Evolutionary conservation across 2,797 vertebrate genomes (phyloP), one percentile per base, ranked within the genome.

Genomic region (Malurus leucopterus): DNA sequence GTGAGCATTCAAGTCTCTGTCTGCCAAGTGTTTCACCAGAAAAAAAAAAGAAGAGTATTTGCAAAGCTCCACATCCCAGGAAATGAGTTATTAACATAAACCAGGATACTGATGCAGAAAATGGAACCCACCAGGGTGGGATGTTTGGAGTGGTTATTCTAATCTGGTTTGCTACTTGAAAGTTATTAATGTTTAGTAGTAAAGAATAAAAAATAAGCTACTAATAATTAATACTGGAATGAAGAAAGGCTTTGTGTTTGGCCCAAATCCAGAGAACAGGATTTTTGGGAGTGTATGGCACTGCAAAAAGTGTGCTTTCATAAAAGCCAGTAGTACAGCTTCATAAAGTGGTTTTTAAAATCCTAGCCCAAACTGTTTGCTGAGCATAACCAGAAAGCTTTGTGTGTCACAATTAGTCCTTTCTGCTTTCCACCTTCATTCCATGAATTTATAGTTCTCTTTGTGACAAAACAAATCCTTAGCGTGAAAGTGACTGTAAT

Each of bases 401-500:
- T 91, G 77, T 88, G 77, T 90, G 62, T 90, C 72, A 77, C 81
- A 93, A 77, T 88, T 84, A 71, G 47, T 79, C 29, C 86, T 90
- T 92, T 95, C 86, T 95, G 72, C 65, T 84, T 93, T 75, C 72
- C 78, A 64, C 80, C 81, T 85, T 83, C 65, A 11, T 85, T 84
- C 54, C 65, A 58, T 69, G 81, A 86, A 82, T 90, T 86, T 89
- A 77, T 70, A 71, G 87, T 84, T 95, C 73, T 53, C 74, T 87
- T 51, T 75, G 72, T 97, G 94, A 94, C 51, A 55, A 94, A 95
- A 91, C 72, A 40, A 86, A 91, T 84, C 95, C 92, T 95, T 79
- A 91, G 92, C 46, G 29, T 88, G 91, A 91, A 95, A 95, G 94
- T 89, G 95, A 95, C 92, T 95, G 93, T 67, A 90, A 89, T 81